Evolutionary conservation across 2,888 invertebrate genomes (phyloP), one percentile per base, ranked within the genome.

Genomic region (Ormyrus pomaceus): DNA sequence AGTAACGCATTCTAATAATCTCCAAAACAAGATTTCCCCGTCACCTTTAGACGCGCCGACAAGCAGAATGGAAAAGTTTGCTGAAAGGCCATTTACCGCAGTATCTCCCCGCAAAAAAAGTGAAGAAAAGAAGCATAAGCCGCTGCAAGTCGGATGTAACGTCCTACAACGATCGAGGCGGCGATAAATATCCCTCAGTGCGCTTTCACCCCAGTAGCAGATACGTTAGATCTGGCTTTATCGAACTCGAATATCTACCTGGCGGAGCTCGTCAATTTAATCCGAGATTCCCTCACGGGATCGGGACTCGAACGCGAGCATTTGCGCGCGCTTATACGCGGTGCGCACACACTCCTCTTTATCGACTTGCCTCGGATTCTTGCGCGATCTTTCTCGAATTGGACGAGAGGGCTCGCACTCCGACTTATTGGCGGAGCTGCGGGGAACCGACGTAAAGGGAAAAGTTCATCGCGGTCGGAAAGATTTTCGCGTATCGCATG

Each of bases 351-450:
- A 59, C 50, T 58, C 19, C 62, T 45, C 45, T 8, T 74, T 74
- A 74, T 74, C 74, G 74, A 74, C 65, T 74, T 65, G 74, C 58
- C 65, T 65, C 65, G 65, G 74, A 74, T 74, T 74, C 74, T 74
- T 58, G 65, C 56, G 62, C 65, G 65, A 74, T 65, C 65, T 65
- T 65, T 19, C 48, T 65, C 13, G 65, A 65, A 74, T 64, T 19
- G 70, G 50, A 61, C 59, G 61, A 4, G 7, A 46, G 72, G 72
- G 34, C 34, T 34, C 34, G 34, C 34, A 3, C 19, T 8, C 56
- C 65, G 65, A 74, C 74, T 65, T 74, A 74, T 74, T 65, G 74
- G 4, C 65, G 19, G 65, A 34, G 51, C 34, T 11, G 34, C 34
- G 19, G 50, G 19, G 55, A 11, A 19, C 34, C 19, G 34, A 34